Conservation (phyloP, 2,797 vertebrate species). For the Squalus acanthias region DNA sequence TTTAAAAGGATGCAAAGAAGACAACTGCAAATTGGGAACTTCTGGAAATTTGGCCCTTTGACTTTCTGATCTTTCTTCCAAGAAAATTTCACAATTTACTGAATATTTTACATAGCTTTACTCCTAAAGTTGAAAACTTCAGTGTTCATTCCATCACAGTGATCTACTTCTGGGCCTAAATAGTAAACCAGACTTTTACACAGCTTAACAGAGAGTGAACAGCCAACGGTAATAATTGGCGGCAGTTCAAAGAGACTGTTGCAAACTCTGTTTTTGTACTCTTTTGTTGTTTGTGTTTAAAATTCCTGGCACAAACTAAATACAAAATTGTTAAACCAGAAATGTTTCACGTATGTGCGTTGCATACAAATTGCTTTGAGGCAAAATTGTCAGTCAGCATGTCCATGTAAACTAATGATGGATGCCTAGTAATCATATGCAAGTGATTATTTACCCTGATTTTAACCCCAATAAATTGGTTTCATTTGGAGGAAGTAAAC, state of each 20-base stretch:
- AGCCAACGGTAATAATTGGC: neutral
- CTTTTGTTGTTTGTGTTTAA: conserved; percentile 21
- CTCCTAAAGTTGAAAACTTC: neutral
- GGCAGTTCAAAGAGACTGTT: neutral
- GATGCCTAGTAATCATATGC: neutral
- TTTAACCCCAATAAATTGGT: neutral
- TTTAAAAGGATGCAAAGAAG: neutral
- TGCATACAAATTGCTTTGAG: conserved; percentile 10
- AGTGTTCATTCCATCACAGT: neutral
- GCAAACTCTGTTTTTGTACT: neutral
- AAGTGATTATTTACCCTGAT: neutral
- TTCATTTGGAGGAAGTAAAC: neutral
- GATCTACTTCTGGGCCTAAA: neutral
- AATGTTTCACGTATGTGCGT: neutral
- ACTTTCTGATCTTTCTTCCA: neutral
- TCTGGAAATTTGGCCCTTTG: neutral
- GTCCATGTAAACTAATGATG: neutral
- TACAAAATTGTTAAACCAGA: neutral
- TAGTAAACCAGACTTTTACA: conserved; percentile 5
- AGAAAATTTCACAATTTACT: neutral
- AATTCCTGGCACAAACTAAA: conserved; percentile 8
- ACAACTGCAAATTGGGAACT: neutral
- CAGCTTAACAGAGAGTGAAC: neutral
- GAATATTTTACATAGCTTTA: neutral
- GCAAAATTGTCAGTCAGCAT: conserved; percentile 9